Evolutionary conservation across 2,888 invertebrate genomes (phyloP).

Genomic region (Cerastis rubricosa): DNA sequence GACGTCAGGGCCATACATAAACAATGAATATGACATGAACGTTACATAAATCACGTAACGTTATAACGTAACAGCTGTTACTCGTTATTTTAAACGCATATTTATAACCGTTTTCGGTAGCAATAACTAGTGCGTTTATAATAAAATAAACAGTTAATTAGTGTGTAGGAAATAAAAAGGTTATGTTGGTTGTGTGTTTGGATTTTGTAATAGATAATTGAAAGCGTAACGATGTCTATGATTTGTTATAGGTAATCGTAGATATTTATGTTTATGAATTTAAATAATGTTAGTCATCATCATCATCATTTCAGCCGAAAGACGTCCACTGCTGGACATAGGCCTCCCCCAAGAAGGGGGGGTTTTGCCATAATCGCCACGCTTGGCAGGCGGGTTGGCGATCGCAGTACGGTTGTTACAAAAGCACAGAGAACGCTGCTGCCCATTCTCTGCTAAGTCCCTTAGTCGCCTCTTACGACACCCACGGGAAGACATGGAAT

Average conservation of each 20-base stretch:
- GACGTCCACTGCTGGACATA: too few species aligned
- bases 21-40: slow-evolving; percentile 53
- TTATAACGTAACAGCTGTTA: slow-evolving; percentile 44
- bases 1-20: slow-evolving; percentile 46
- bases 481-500: too few species aligned
- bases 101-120: slow-evolving; percentile 26
- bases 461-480: too few species aligned
- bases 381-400: too few species aligned
- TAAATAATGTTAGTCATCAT: neutral
- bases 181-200: slow-evolving; percentile 3
- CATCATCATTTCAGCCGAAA: too few species aligned
- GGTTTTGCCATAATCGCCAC: too few species aligned
- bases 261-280: neutral
- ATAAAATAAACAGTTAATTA: slow-evolving; percentile 25
- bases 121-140: slow-evolving; percentile 21
- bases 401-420: too few species aligned
- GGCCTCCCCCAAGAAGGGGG: too few species aligned
- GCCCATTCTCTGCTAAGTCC: too few species aligned
- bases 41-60: slow-evolving; percentile 51
- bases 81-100: slow-evolving; percentile 25
- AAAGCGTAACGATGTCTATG: neutral
- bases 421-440: too few species aligned
- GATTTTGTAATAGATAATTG: slow-evolving; percentile 19
- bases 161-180: slow-evolving; percentile 12
- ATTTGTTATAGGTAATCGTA: neutral